Percentiles rank a stretch among this genome's conserved stretches.
Evolutionary conservation across 1,140 invertebrate genomes (phyloP).

Genomic region (Papilio dardanus): DNA sequence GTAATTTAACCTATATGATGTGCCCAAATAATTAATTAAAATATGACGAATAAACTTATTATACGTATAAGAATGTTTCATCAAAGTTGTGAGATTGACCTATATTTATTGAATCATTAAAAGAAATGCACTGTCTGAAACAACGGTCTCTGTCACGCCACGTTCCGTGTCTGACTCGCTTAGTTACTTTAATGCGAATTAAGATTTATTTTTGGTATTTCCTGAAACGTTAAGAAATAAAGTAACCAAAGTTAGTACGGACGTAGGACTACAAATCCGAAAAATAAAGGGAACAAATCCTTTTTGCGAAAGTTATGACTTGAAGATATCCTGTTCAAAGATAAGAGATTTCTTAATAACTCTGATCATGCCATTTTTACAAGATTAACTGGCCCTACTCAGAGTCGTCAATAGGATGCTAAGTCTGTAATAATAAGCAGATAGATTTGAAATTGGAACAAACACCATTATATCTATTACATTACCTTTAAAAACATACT

Average conservation of each 20-base stretch:
- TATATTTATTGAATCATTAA: conserved; percentile 30
- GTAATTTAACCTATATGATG: too few species aligned
- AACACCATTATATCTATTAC: not conserved
- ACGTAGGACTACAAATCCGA: not conserved
- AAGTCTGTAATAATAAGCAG: not conserved
- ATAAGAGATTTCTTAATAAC: not conserved
- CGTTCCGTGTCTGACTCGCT: conserved; percentile 20
- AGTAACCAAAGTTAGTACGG: not conserved
- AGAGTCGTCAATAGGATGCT: not conserved
- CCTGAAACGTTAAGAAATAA: not conserved
- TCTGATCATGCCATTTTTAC: not conserved
- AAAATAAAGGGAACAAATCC: not conserved
- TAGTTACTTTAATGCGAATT: conserved; percentile 30
- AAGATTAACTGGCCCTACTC: not conserved
- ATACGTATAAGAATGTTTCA: not conserved
- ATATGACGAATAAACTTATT: too few species aligned
- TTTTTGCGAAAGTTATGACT: not conserved
- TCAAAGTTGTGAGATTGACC: conserved; percentile 13
- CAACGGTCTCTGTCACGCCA: conserved; percentile 20
- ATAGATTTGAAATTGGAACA: not conserved
- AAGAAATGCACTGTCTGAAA: conserved; percentile 30
- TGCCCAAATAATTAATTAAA: too few species aligned
- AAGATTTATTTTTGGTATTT: conserved; percentile 17
- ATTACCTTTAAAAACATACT: not conserved
- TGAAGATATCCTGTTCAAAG: not conserved